These are phyloP conservation scores for Merluccius polli DNA, from an alignment of 2,797 vertebrate species.

Conservation along the genomic window DNA sequence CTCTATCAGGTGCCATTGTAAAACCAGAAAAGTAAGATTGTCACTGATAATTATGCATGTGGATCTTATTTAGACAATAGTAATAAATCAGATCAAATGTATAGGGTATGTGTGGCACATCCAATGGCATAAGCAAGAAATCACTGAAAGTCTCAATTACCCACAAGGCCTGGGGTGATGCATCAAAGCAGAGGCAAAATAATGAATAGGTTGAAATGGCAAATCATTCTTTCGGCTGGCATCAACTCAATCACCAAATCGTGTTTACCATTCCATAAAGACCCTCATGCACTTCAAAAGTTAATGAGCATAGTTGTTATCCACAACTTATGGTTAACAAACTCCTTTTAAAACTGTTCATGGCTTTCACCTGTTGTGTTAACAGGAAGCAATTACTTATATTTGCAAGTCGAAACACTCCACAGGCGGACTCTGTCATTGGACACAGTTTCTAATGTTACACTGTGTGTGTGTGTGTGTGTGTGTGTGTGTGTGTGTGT, in stretches of 20 bases:
- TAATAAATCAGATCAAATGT: constrained; percentile 38
- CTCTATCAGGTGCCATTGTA: not conserved
- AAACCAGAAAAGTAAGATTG: not conserved
- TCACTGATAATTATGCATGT: not conserved
- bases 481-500: too few relatives aligned
- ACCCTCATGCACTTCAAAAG: constrained; percentile 15
- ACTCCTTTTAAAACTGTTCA: constrained; percentile 48
- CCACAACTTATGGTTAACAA: constrained; percentile 31
- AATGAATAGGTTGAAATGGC: not conserved
- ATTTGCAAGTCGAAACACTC: constrained; percentile 63
- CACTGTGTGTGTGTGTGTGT: constrained; percentile 26
- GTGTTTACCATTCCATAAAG: not conserved
- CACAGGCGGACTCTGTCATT: constrained; percentile 58
- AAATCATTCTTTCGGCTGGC: not conserved
- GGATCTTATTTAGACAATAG: not conserved
- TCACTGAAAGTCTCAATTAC: constrained; percentile 38
- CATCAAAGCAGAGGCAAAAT: constrained; percentile 31
- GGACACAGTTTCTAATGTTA: constrained; percentile 67
- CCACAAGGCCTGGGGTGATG: constrained; percentile 46
- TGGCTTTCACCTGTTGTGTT: constrained; percentile 60
- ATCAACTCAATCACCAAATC: not conserved
- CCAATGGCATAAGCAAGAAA: constrained; percentile 46
- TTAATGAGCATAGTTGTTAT: constrained; percentile 10
- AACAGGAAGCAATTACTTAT: constrained; percentile 68
- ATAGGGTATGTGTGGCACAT: constrained; percentile 44